Base-by-base conservation (phyloP, 2,888 invertebrate genomes). In the Frankliniella fusca region DNA sequence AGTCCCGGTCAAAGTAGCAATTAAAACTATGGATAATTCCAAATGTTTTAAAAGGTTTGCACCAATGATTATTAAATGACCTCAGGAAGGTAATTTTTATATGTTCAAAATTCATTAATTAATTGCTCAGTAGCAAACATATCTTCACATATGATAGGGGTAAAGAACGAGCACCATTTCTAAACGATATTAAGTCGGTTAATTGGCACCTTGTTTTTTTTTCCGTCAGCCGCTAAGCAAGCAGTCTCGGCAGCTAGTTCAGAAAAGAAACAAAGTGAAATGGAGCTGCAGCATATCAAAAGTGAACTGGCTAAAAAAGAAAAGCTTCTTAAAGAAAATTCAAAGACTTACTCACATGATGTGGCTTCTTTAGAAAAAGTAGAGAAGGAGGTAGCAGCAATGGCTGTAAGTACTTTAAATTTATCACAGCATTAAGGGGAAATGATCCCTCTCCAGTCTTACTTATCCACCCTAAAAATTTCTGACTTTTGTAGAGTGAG, bases 181-280 rank as follows among this genome's bases (percentile, higher is more conserved):
- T n/a, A n/a, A n/a, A n/a, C n/a, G n/a, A n/a, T n/a, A n/a, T n/a
- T n/a, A n/a, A n/a, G n/a, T n/a, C n/a, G n/a, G n/a, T n/a, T n/a
- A n/a, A n/a, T n/a, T n/a, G n/a, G 48, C 80, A 27, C 48, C 28
- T n/a, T 50, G n/a, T 50, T 49, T 38, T 79, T 18, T 54, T 7
- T 49, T 49, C 23, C 11, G 61, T 82, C 86, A 94, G 94, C 91
- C 86, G 94, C 94, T 0, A 94, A 95, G 87, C 92, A 94, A 85
- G 92, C 91, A 81, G 91, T 94, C 0, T 92, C 94, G 12, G 92
- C 93, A 86, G 94, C 95, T 0, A 92, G 93, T 84, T 97, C 96
- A 0, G 93, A 94, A 84, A 92, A 93, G 18, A 93, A 95, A 84
- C 94, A 94, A 84, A 92, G 93, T 27, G 90, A 92, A 82, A 95